phyloP scores from a whole-genome alignment of 2,797 vertebrate genomes.

The Notolepis coatsorum region DNA sequence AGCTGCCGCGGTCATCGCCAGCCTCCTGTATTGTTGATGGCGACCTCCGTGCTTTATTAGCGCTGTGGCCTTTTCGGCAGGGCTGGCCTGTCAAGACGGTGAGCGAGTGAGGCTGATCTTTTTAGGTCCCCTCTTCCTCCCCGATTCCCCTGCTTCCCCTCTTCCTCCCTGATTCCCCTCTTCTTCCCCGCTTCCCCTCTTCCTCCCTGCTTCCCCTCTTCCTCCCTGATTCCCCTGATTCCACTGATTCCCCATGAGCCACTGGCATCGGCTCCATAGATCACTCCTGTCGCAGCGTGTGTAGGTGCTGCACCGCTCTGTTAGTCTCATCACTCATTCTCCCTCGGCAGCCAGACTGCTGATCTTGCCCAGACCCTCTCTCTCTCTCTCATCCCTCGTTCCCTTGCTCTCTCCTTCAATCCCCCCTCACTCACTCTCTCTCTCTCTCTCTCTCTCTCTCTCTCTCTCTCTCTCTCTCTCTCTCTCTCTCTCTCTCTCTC shows the following conservation, averaged over 20 bases:
- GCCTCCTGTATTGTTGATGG: slow-evolving; percentile 46
- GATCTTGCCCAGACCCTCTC: slow-evolving; percentile 73
- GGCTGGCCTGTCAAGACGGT: slow-evolving; percentile 61
- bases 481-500: slow-evolving; percentile 56
- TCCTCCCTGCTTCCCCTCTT: slow-evolving; percentile 67
- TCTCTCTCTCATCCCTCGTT: too few relatives aligned
- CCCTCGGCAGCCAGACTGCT: slow-evolving; percentile 76
- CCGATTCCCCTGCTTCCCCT: slow-evolving; percentile 63
- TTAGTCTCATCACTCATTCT: slow-evolving; percentile 87
- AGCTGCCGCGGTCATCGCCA: slow-evolving; percentile 40
- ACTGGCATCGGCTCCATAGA: slow-evolving; percentile 83
- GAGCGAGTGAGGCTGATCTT: slow-evolving; percentile 66
- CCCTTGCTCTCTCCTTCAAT: slow-evolving; percentile 11
- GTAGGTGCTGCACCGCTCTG: slow-evolving; percentile 87
- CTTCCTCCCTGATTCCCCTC: slow-evolving; percentile 64
- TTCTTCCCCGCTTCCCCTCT: too few relatives aligned
- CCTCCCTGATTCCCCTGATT: slow-evolving; percentile 65
- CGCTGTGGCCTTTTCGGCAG: slow-evolving; percentile 53
- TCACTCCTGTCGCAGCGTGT: slow-evolving; percentile 84
- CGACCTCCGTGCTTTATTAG: slow-evolving; percentile 42
- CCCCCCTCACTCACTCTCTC: slow-evolving; percentile 50
- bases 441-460: slow-evolving; percentile 2
- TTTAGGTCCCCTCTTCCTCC: slow-evolving; percentile 69
- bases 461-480: slow-evolving; percentile 8
- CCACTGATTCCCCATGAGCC: slow-evolving; percentile 82